Evolutionary conservation across 2,888 invertebrate species (phyloP), one percentile per base, ranked within the genome.

Genomic region (Anaspis maculata): DNA sequence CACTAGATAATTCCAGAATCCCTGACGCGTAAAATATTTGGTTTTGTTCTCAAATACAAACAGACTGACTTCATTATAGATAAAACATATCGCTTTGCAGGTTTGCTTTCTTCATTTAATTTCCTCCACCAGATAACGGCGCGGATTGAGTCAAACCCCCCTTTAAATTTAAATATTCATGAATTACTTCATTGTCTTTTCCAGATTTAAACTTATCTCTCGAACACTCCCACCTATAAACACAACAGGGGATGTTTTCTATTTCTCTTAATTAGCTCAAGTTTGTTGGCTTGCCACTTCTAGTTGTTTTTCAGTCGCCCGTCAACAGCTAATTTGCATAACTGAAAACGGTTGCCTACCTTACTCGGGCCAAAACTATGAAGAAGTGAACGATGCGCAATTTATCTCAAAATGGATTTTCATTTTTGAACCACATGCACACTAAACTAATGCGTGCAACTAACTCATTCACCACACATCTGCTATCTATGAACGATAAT

Each of bases 21-120:
- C 45, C 45, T 37, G 46, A 47, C 44, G 45, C 44, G 45, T 49
- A 39, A 44, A 48, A 45, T 46, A 44, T 46, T 46, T 35, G 39
- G 41, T 42, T 46, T 44, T 44, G 41, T 44, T 42, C 39, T 30
- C 30, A 38, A 46, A 41, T 36, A 41, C 44, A 42, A 37, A 42
- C 42, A 45, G 29, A 34, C 37, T 36, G 41, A 38, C 42, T 41
- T 41, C 41, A 37, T 43, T 46, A 41, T 38, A 41, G 39, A 44
- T 43, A 36, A 43, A 41, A 37, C 30, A 39, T 41, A 44, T 43
- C 34, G 32, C 34, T 33, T 36, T 41, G 29, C 32, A 30, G 34
- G 35, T 37, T 37, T 35, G 34, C 37, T 36, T 40, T 36, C 30
- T 37, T 33, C 37, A 27, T 37, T 40, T 35, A 37, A 40, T 43